Percentiles rank a stretch among this genome's conserved stretches.
These are phyloP conservation scores for Argyra leucocephala DNA, from an alignment of 2,888 invertebrate genomes.

Conservation along the genomic window DNA sequence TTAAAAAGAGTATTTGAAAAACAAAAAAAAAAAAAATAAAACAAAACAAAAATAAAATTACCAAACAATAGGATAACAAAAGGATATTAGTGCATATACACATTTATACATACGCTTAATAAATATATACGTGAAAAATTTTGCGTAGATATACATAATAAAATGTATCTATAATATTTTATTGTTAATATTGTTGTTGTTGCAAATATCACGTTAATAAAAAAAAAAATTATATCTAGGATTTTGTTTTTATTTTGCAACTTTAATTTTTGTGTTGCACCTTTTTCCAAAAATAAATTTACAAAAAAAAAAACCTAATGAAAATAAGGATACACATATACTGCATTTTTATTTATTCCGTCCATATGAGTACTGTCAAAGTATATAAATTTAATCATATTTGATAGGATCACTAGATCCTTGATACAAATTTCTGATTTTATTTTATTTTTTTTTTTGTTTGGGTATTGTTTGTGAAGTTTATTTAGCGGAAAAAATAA, in stretches of 20 bases:
- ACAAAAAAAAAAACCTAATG: background rate
- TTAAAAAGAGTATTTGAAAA: background rate
- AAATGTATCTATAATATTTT: background rate
- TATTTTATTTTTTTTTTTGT: background rate
- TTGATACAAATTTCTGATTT: background rate
- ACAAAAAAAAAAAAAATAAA: background rate
- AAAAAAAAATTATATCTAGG: too few relatives aligned
- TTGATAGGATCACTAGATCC: constrained; percentile 6
- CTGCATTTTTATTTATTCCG: background rate
- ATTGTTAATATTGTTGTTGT: background rate
- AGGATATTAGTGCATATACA: background rate
- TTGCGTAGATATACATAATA: background rate
- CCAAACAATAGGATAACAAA: constrained; percentile 1
- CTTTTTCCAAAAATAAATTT: background rate
- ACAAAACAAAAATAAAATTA: too few relatives aligned
- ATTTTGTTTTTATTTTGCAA: background rate
- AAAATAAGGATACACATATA: background rate
- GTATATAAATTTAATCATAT: background rate
- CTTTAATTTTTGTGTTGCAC: background rate
- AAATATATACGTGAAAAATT: background rate
- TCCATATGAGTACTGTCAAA: background rate
- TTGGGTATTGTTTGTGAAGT: background rate
- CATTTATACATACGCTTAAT: background rate
- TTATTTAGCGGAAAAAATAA: constrained; percentile 2
- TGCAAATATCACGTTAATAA: background rate